Percentiles rank a stretch among this genome's conserved stretches.
Evolutionary conservation across 2,797 vertebrate species (phyloP).

Genomic region (Myotis myotis): DNA sequence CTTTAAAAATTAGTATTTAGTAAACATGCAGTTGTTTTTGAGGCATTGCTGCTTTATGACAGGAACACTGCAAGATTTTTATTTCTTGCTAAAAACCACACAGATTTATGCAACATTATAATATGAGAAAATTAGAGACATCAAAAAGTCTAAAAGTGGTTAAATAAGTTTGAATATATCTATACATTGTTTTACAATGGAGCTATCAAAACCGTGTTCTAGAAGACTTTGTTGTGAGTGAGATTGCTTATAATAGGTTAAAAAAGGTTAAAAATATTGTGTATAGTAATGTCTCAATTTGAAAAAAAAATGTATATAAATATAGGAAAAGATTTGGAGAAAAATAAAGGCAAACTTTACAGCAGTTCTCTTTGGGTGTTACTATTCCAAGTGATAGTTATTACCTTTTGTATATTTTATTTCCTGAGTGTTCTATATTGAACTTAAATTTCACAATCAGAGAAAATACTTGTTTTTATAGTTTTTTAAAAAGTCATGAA

Average conservation of each 20-base stretch:
- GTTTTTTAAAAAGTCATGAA: not conserved
- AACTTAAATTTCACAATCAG: conserved; percentile 14
- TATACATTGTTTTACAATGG: not conserved
- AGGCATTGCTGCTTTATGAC: not conserved
- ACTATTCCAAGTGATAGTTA: not conserved
- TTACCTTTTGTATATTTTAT: not conserved
- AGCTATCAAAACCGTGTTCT: not conserved
- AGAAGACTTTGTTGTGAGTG: not conserved
- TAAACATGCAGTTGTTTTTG: not conserved
- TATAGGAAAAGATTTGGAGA: not conserved
- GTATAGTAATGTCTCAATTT: not conserved
- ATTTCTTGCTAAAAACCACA: conserved; percentile 7
- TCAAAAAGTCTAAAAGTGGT: not conserved
- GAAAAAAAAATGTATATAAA: not conserved
- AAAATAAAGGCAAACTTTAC: not conserved
- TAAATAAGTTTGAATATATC: not conserved
- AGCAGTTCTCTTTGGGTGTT: not conserved
- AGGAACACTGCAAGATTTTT: not conserved
- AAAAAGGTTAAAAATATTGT: not conserved
- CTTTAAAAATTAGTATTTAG: not conserved
- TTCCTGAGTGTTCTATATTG: not conserved
- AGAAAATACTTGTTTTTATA: not conserved
- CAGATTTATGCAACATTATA: not conserved
- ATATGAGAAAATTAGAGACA: not conserved
- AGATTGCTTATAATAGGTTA: not conserved